A percentile compares a stretch with the other conserved stretches of the same genome.
Evolutionary conservation across 2,113 vertebrate species (phyloP).

Genomic region (Scytalopus superciliaris): DNA sequence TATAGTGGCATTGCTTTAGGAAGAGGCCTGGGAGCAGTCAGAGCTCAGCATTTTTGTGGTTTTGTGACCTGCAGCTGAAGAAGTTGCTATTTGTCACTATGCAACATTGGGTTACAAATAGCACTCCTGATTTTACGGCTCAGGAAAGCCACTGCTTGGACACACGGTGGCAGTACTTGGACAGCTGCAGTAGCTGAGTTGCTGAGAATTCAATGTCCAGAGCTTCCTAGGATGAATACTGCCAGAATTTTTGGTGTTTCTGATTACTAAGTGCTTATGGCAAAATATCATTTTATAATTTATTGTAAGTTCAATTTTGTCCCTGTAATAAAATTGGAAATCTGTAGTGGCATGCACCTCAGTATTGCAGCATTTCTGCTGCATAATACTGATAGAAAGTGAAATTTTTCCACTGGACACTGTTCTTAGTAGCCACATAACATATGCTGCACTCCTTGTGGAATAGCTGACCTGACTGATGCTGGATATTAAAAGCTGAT

Average conservation of each 20-base stretch:
- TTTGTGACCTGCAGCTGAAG: not conserved
- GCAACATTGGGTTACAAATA: not conserved
- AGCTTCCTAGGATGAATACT: not conserved
- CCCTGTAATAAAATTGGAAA: not conserved
- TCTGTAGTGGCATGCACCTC: not conserved
- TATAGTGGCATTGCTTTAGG: not conserved
- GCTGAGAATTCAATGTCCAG: not conserved
- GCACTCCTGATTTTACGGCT: not conserved
- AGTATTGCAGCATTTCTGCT: not conserved
- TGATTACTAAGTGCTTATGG: not conserved
- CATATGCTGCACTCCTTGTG: not conserved
- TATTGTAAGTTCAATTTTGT: not conserved
- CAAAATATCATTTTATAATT: not conserved
- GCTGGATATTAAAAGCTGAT: not conserved
- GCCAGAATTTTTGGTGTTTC: not conserved
- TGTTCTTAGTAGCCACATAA: not conserved
- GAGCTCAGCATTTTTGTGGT: not conserved
- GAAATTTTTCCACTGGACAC: not conserved
- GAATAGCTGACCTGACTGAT: not conserved
- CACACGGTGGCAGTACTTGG: constrained; percentile 60
- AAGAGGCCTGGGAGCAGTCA: not conserved
- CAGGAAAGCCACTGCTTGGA: not conserved
- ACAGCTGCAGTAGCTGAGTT: not conserved
- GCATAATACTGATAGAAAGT: not conserved
- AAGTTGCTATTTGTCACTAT: not conserved